These are phyloP conservation scores for Bubo blakistoni DNA, from an alignment of 2,113 vertebrate genomes.

Conservation along the genomic window DNA sequence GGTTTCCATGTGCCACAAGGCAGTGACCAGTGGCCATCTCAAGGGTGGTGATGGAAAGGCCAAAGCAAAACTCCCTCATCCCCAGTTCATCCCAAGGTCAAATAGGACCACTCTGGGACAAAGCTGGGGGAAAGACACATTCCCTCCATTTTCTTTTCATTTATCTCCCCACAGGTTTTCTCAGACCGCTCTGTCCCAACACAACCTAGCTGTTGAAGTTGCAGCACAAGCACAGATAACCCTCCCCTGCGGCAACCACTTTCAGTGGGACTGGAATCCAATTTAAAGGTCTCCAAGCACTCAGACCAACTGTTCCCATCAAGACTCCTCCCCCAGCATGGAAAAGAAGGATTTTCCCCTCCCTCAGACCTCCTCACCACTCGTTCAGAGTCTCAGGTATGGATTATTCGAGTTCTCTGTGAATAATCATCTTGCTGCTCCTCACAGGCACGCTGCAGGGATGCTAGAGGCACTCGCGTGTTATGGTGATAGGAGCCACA, in stretches of 20 bases:
- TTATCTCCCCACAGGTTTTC: not conserved
- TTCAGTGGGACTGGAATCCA: not conserved
- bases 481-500: not conserved
- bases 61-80: not conserved
- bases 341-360: not conserved
- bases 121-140: not conserved
- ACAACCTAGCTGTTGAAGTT: accelerated
- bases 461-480: not conserved
- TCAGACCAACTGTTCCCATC: not conserved
- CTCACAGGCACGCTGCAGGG: not conserved
- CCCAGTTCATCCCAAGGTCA: not conserved
- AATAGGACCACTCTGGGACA: not conserved
- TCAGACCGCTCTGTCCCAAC: not conserved
- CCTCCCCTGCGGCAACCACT: not conserved
- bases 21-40: not conserved
- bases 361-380: not conserved
- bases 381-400: not conserved
- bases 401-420: not conserved
- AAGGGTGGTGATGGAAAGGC: not conserved
- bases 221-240: not conserved
- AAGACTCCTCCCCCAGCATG: not conserved
- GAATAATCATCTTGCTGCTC: not conserved
- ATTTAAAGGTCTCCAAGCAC: not conserved
- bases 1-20: not conserved
- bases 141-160: not conserved